Base-by-base conservation (phyloP, 2,113 vertebrate species). In the Colius striatus region DNA sequence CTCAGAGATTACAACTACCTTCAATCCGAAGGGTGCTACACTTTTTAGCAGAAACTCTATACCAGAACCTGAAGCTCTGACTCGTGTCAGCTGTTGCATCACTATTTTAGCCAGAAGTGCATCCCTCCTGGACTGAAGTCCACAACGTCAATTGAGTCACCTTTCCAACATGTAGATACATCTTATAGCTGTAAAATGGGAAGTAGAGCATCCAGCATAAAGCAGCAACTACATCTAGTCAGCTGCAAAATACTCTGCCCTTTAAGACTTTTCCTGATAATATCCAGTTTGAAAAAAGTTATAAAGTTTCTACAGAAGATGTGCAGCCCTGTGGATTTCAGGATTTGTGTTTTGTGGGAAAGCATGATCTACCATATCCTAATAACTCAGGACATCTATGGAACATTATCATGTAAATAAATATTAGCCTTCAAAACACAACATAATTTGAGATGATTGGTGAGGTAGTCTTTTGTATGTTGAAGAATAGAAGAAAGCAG, bases 151-250 rank as follows among this genome's bases (percentile, higher is more conserved):
- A 16, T 67, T 58, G 21, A 77, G 29, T 7, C 29, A 54, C 1
- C 16, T 16, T 78, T 17, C 73, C 58, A 50, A 2, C 0, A 6
- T 25, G 27, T 30, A 79, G 53, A 30, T 5, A 18, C 5, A 10
- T 54, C 20, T 11, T 5, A 6, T 1, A 15, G n/a, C 23, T 82
- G 14, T 3, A 13, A 57, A 71, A 70, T 3, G 6, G 32, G 22
- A 68, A 30, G 7, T 57, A 36, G 23, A 45, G 32, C 34, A 70
- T 0, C 9, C 15, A 41, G 10, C 0, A 1, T 5, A 84, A 76
- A 73, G 50, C 15, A 60, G 23, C 20, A 57, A 15, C 50, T 45
- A 72, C 62, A 73, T 5, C 32, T 7, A 67, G 34, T 5, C 61
- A 94, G 34, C 16, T 85, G 21, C 50, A 88, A 41, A 85, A 47